These are phyloP conservation scores for Aldabrachelys gigantea DNA, from an alignment of 2,113 vertebrate genomes.

Conservation along the genomic window DNA sequence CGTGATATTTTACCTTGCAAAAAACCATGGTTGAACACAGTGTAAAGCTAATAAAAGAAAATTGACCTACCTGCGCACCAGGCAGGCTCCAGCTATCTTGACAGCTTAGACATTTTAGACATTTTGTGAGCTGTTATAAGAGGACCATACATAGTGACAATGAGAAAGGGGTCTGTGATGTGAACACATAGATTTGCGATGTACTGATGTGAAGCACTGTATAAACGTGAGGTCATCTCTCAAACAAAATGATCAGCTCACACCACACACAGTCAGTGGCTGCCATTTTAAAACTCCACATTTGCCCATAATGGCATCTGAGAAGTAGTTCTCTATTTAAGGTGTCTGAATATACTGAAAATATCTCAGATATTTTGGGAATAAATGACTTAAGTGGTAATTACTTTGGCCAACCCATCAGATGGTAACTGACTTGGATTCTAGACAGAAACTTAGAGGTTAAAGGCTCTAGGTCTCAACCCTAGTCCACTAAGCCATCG, in stretches of 20 bases:
- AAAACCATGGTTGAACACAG: background rate
- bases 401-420: slow-evolving; percentile 25
- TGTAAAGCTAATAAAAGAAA: background rate
- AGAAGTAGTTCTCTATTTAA: slow-evolving; percentile 41
- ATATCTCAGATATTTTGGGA: slow-evolving; percentile 29
- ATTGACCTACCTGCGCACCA: background rate
- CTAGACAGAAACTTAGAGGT: background rate
- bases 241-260: slow-evolving; percentile 31
- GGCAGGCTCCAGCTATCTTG: background rate
- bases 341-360: slow-evolving; percentile 34
- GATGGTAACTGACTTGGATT: slow-evolving; percentile 28
- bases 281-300: background rate
- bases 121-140: background rate
- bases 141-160: background rate
- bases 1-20: background rate
- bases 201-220: background rate
- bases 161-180: background rate
- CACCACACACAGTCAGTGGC: background rate
- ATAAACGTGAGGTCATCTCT: background rate
- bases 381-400: slow-evolving; percentile 42
- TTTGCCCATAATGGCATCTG: background rate
- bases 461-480: background rate
- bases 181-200: background rate
- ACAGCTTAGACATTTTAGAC: background rate
- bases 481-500: background rate